These are phyloP conservation scores for Crax fasciolata DNA, from an alignment of 2,797 vertebrate genomes.

Conservation along the genomic window DNA sequence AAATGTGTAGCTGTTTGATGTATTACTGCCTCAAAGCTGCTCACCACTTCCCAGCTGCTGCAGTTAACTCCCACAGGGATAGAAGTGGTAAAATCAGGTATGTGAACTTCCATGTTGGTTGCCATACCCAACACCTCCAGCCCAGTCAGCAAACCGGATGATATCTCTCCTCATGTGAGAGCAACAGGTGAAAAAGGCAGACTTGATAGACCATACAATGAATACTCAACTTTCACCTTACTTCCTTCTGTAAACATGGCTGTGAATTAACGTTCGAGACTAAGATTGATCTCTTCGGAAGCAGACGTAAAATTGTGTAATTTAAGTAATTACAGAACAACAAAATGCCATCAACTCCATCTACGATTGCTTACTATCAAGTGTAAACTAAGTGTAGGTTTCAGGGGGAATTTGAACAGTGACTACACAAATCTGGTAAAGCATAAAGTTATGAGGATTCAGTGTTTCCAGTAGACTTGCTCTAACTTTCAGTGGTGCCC, in stretches of 20 bases:
- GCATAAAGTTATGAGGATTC: slow-evolving; percentile 3
- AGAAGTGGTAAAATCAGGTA: neutral
- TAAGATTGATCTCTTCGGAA: neutral
- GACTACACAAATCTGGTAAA: neutral
- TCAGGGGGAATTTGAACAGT: neutral
- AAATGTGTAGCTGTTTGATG: neutral
- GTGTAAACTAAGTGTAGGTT: neutral
- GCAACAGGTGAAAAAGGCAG: neutral
- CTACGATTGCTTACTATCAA: neutral
- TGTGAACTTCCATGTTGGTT: neutral
- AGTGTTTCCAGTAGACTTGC: neutral
- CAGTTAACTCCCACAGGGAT: neutral
- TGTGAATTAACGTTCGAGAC: neutral
- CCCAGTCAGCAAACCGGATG: neutral
- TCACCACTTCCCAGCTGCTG: neutral
- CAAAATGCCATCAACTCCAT: neutral
- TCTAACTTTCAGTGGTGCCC: neutral
- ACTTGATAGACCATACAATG: neutral
- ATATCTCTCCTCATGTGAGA: neutral
- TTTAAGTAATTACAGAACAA: neutral
- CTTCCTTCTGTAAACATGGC: neutral
- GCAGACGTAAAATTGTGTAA: slow-evolving; percentile 3
- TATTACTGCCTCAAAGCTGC: neutral
- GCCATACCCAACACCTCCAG: neutral
- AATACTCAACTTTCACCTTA: neutral